Base-by-base conservation (phyloP, 2,113 vertebrate genomes). In the Thunnus thynnus region DNA sequence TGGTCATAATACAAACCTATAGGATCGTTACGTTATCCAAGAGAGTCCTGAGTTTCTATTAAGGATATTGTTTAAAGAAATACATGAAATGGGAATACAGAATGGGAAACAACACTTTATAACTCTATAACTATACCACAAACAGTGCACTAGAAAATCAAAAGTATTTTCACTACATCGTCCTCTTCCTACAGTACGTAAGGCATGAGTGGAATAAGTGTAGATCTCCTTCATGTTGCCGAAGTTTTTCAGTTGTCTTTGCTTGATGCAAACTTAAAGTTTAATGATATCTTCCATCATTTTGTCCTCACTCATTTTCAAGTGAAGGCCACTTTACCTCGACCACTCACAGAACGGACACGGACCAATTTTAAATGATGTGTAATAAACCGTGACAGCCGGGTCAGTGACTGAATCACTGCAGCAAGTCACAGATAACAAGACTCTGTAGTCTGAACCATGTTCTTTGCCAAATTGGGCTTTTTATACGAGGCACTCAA, bases 361-460 rank as follows among this genome's bases (percentile, higher is more conserved):
- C 7, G 9, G 63, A 68, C 52, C 27, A 3, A 16, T 68, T 76
- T 74, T 36, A 60, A 44, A 22, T 51, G 11, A 84, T 47, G 25
- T 30, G 56, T 30, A 76, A 44, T 76, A 25, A 78, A 63, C 61
- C 44, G 44, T 22, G 54, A 60, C 51, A 44, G 61, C 52, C 20
- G 69, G 51, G 36, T 72, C 62, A 56, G 36, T 41, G 36, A 41
- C 36, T 41, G 36, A 41, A 41, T 41, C 36, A 8, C 56, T 56
- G 67, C 79, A 56, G 57, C 46, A 16, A 13, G 63, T 55, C 52
- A 79, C 57, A 66, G 13, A 71, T 72, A 86, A 86, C 63, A 46
- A 86, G 67, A 22, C 1, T 1, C 1, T 12, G 3, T 13, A n/a
- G 51, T 55, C 54, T 62, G 17, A 63, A 56, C 41, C 27, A 9